phyloP scores from a whole-genome alignment of 2,113 vertebrate species.

The Jacana jacana region DNA sequence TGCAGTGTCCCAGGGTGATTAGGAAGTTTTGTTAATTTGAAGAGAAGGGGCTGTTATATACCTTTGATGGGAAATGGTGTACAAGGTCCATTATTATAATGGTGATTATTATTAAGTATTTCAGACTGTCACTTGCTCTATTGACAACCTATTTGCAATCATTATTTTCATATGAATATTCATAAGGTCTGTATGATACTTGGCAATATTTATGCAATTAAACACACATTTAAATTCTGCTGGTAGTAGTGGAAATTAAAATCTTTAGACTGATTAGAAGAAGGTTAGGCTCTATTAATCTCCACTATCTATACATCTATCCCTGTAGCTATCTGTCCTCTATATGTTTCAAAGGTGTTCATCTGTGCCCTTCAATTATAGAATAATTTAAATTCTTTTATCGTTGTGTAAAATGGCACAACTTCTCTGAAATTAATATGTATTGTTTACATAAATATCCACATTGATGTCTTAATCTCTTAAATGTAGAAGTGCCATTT shows the following conservation, averaged over 20 bases:
- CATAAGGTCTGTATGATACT: neutral
- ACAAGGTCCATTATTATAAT: neutral
- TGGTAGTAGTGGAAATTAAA: slow-evolving; percentile 49
- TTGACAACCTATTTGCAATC: slow-evolving; percentile 49
- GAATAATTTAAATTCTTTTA: neutral
- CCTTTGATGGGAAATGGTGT: neutral
- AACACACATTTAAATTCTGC: slow-evolving; percentile 51
- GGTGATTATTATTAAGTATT: slow-evolving; percentile 11
- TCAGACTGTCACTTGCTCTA: slow-evolving; percentile 49
- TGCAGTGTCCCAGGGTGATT: neutral
- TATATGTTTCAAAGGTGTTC: slow-evolving; percentile 21
- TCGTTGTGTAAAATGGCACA: neutral
- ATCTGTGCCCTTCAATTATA: neutral
- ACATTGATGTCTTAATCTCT: neutral
- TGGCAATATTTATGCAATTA: slow-evolving; percentile 56
- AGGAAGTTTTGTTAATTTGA: slow-evolving; percentile 20
- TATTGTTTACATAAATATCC: slow-evolving; percentile 15
- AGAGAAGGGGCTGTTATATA: slow-evolving; percentile 17
- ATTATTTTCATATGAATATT: slow-evolving; percentile 54
- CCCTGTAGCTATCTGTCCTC: neutral
- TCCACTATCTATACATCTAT: neutral
- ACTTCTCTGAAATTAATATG: neutral
- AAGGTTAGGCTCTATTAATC: slow-evolving; percentile 37
- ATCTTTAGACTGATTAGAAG: slow-evolving; percentile 56
- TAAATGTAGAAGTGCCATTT: neutral